Evolutionary conservation across 2,888 invertebrate genomes (phyloP).

Genomic region (Lobophora halterata): DNA sequence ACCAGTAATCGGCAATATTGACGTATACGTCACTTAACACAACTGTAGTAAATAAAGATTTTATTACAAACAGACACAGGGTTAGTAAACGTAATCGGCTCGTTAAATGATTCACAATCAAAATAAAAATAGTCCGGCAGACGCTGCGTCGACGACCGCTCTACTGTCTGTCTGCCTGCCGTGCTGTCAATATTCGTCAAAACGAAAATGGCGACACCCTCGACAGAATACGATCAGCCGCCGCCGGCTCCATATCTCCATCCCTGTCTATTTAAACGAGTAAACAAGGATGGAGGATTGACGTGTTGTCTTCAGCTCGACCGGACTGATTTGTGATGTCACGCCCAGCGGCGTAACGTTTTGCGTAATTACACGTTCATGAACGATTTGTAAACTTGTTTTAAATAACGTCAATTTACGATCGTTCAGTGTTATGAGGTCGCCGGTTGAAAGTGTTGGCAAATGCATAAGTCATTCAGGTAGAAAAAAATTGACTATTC

Average conservation of each 20-base stretch:
- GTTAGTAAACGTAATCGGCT: conserved; percentile 52
- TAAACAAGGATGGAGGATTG: conserved; percentile 50
- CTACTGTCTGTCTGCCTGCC: conserved; percentile 68
- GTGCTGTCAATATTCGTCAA: conserved; percentile 88
- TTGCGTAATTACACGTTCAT: conserved; percentile 76
- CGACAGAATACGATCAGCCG: conserved; percentile 78
- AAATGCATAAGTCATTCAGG: conserved; percentile 61
- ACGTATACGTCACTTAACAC: conserved; percentile 61
- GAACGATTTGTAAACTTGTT: conserved; percentile 74
- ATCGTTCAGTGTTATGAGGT: conserved; percentile 64
- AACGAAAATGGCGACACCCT: conserved; percentile 87
- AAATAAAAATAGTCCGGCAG: conserved; percentile 78
- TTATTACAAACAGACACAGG: conserved; percentile 52
- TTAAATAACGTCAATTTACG: conserved; percentile 74
- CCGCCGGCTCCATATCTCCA: conserved; percentile 54
- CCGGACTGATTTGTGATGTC: conserved; percentile 79
- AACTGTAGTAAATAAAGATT: conserved; percentile 51
- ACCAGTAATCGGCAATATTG: conserved; percentile 61
- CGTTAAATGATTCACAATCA: conserved; percentile 75
- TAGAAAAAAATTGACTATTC: conserved; percentile 51
- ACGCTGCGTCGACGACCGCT: conserved; percentile 77
- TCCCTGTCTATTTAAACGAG: conserved; percentile 44
- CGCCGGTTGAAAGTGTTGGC: conserved; percentile 66
- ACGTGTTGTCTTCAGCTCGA: conserved; percentile 72
- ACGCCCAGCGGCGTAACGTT: conserved; percentile 81